Percentiles rank a stretch among this genome's conserved stretches.
Conservation (phyloP, 2,888 invertebrate species). For the Thelaira solivaga region DNA sequence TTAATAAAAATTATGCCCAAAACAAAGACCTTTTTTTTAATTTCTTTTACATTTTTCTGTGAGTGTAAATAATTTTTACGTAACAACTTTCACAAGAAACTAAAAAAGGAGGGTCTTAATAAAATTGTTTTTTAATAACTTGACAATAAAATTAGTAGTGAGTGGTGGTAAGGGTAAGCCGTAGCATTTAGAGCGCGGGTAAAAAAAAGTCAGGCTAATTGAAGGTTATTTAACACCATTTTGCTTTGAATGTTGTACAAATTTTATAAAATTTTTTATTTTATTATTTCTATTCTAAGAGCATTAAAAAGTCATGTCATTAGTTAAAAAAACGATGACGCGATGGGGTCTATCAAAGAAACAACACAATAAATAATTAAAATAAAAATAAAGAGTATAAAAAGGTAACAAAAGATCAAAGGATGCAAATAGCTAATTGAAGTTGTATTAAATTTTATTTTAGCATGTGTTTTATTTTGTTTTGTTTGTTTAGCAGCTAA, state of each 20-base stretch:
- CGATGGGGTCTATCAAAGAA: slow-evolving; percentile 22
- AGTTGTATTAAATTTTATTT: slow-evolving; percentile 41
- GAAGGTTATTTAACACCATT: slow-evolving; percentile 53
- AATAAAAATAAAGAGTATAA: neutral
- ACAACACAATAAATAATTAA: neutral
- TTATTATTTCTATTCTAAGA: slow-evolving; percentile 37
- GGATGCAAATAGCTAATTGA: slow-evolving; percentile 49
- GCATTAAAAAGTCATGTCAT: slow-evolving; percentile 58
- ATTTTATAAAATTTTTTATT: slow-evolving; percentile 3
- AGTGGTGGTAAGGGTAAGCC: neutral
- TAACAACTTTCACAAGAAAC: neutral
- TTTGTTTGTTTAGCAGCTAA: too few species aligned
- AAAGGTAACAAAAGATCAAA: slow-evolving; percentile 49
- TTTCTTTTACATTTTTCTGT: too few species aligned
- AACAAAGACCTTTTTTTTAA: too few species aligned
- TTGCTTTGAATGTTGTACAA: slow-evolving; percentile 41
- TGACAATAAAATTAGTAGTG: neutral
- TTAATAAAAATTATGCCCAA: too few species aligned
- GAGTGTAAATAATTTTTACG: neutral
- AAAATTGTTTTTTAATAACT: slow-evolving; percentile 1
- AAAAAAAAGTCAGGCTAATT: slow-evolving; percentile 19
- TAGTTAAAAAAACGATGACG: slow-evolving; percentile 37
- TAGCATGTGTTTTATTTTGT: slow-evolving; percentile 7
- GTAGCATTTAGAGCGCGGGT: neutral
- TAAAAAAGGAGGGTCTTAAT: neutral